Percentiles rank a stretch among this genome's conserved stretches.
Conservation (phyloP, 2,113 vertebrate genomes). For the Paradoxurus hermaphroditus region DNA sequence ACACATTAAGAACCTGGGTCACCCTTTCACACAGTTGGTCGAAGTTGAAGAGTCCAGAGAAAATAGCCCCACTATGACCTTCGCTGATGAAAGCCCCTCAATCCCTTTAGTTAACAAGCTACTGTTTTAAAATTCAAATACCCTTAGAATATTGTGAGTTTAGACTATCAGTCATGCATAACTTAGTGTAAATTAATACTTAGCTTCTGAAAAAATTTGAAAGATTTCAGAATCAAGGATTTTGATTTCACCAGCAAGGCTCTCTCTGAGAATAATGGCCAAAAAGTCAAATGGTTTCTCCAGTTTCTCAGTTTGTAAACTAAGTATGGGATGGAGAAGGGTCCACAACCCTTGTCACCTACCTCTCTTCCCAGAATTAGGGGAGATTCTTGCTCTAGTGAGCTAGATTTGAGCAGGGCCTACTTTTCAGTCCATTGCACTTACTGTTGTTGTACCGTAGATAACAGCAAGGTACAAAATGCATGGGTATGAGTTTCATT, state of each 20-base stretch:
- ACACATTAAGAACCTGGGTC: no score
- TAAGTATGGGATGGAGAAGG: not conserved
- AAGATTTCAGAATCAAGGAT: not conserved
- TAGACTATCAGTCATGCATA: not conserved
- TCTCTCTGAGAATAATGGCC: not conserved
- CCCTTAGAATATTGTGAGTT: not conserved
- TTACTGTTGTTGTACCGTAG: not conserved
- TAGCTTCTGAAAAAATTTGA: not conserved
- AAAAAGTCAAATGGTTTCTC: not conserved
- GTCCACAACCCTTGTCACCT: not conserved
- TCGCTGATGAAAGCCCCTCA: not conserved
- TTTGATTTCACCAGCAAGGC: not conserved
- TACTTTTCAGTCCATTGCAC: not conserved
- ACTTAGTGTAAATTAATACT: not conserved
- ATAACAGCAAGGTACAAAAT: not conserved
- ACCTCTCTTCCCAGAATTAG: not conserved
- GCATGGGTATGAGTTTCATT: not conserved
- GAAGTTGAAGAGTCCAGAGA: not conserved
- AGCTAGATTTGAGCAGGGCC: not conserved
- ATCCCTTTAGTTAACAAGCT: not conserved
- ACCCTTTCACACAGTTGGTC: not conserved
- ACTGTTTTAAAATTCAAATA: not conserved
- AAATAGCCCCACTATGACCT: no score
- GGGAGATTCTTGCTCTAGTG: not conserved
- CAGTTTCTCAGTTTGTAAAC: not conserved